Percentiles rank a stretch among this genome's conserved stretches.
Evolutionary conservation across 2,888 invertebrate species (phyloP).

Genomic region (Coremacera marginata): DNA sequence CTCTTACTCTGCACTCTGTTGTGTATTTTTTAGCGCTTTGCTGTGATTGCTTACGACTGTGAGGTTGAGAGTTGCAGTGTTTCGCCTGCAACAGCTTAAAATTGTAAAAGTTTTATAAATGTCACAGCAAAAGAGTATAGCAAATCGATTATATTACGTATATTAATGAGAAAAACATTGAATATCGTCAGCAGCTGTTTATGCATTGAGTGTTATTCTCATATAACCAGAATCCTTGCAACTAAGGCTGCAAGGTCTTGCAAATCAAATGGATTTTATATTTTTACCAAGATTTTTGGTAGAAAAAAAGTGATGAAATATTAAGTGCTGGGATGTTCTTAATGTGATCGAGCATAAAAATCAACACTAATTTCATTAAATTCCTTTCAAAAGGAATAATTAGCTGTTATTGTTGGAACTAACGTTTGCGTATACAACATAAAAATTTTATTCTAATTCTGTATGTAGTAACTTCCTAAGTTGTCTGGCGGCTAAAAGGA

Average conservation of each 20-base stretch:
- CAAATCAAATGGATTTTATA: conserved; percentile 15
- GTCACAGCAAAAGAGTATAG: not conserved
- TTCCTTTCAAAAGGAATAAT: no score
- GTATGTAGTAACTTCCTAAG: no score
- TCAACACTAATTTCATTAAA: no score
- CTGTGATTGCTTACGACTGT: not conserved
- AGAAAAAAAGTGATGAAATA: no score
- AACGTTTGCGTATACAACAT: no score
- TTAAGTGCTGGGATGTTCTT: no score
- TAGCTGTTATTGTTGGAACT: no score
- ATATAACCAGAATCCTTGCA: not conserved
- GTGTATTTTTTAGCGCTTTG: not conserved
- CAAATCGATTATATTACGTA: conserved; percentile 10
- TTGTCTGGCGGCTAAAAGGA: no score
- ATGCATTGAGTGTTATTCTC: not conserved
- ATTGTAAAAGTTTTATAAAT: conserved; percentile 11
- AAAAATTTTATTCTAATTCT: no score
- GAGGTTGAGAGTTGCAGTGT: not conserved
- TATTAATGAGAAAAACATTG: not conserved
- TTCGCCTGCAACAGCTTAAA: not conserved
- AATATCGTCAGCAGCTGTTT: not conserved
- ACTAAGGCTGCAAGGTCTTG: not conserved
- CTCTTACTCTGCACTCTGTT: not conserved
- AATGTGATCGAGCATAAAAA: no score
- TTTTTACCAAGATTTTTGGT: no score